Evolutionary conservation across 2,888 invertebrate species (phyloP), one percentile per base, ranked within the genome.

Genomic region (Aethes cnicana): DNA sequence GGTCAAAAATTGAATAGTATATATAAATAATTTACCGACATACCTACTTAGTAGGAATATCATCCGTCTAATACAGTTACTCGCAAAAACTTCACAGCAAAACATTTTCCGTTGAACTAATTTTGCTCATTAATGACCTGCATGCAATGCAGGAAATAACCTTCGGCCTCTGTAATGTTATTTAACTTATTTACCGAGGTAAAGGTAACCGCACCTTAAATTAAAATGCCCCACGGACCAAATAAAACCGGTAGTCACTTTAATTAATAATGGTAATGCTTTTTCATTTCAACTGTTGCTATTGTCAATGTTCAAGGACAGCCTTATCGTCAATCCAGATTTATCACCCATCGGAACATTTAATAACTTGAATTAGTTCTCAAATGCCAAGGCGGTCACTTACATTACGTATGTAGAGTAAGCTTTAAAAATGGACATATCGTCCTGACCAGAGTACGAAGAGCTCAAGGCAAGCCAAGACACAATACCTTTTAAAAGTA

Each of bases 351-450:
- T 66, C 58, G 53, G 56, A 58, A 64, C 67, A 64, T 66, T n/a
- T 62, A 56, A 52, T 48, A 62, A 55, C 59, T 58, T 71, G 69
- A 66, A 71, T 69, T 63, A 70, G 73, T 72, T 71, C 57, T 58
- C 14, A 81, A 84, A 84, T 83, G 85, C 74, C 84, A 84, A 84
- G 84, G 85, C 61, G 72, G 66, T 68, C 64, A 60, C 64, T 68
- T 74, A 75, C 11, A 44, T 44, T 44, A 9, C 17, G 43, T 25
- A 23, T 16, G 20, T 26, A 20, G 25, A 16, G 1, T 14, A 17
- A 7, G 2, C 2, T 28, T 14, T 36, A 47, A 8, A 36, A 46
- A 18, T 26, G 26, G 46, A 36, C 35, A 39, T 16, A 3, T 9
- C 18, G 9, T 46, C 18, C 14, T 36, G n/a, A 18, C 35, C 46